phyloP scores from a whole-genome alignment of 2,888 invertebrate species.

The Phyllotreta cruciferae region DNA sequence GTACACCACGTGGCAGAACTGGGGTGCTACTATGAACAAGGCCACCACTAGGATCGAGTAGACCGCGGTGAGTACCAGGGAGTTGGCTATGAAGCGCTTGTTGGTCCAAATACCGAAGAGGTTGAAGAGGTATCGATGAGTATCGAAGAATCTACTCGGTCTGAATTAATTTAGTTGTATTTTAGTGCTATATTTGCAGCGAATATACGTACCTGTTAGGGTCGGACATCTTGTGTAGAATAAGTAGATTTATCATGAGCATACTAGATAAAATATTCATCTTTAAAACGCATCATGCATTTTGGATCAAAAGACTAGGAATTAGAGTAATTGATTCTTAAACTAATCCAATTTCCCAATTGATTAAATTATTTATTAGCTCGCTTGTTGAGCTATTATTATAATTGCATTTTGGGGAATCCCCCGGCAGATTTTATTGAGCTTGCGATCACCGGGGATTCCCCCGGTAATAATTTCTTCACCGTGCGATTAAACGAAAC shows the following conservation, averaged over 20 bases:
- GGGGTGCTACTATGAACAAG: conserved; percentile 31
- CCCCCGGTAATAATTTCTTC: neutral
- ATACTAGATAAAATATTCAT: conserved; percentile 14
- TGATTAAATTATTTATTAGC: too few relatives aligned
- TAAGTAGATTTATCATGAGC: too few relatives aligned
- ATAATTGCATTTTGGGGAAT: too few relatives aligned
- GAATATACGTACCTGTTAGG: too few relatives aligned
- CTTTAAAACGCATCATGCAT: neutral
- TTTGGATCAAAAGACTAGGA: neutral
- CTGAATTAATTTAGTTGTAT: neutral
- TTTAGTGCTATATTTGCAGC: too few relatives aligned
- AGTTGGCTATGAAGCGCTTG: conserved; percentile 1
- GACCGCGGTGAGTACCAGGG: conserved; percentile 4
- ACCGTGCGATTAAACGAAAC: conserved; percentile 4
- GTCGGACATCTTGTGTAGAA: too few relatives aligned
- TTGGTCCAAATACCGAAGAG: conserved; percentile 16
- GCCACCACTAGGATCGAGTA: conserved; percentile 23
- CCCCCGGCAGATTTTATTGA: too few relatives aligned
- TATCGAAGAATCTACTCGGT: neutral
- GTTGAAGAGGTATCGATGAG: conserved; percentile 2
- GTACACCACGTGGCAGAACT: conserved; percentile 36
- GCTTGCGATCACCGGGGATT: neutral
- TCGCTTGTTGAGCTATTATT: too few relatives aligned
- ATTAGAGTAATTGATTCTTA: neutral
- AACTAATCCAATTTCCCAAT: too few relatives aligned